Evolutionary conservation across 2,113 vertebrate genomes (phyloP), one percentile per base, ranked within the genome.

Genomic region (rat (Rattus norvegicus)): DNA sequence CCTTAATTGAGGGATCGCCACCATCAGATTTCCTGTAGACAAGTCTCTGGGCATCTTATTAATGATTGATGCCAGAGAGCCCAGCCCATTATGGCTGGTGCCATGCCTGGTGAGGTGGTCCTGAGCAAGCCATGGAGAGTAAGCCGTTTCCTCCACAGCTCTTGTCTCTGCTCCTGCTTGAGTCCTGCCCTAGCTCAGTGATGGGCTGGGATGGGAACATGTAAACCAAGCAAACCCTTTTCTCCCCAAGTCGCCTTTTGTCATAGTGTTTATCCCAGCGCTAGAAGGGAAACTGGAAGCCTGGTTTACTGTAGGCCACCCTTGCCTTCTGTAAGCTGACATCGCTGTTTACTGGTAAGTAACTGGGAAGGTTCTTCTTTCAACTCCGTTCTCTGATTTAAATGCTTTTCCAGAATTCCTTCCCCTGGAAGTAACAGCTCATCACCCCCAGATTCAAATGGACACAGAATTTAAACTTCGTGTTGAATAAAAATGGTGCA

Each of bases 401-500:
- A 94, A 89, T 89, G 30, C 52, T 73, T 95, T 96, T 81, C 69
- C 19, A 43, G 77, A 14, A 86, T 80, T 86, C 28, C n/a, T 39
- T 86, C 72, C 56, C 70, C 28, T 75, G 65, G 86, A 92, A 97
- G 88, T 76, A 95, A 76, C n/a, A 72, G 22, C 19, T 90, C 17
- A 73, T 89, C 61, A 20, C 43, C 73, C 36, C 88, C 65, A 93
- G 77, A 91, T 97, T 94, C 88, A 84, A 96, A 96, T 90, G 65
- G 96, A 70, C 65, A 75, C 33, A 95, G 77, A 88, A 75, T 84
- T 97, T 88, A 96, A 97, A 93, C 87, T 93, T 94, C 10, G 54
- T 79, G 73, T 20, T 95, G 17, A 36, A 91, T 98, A 96, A 97
- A 97, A 97, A 16, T 88, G 52, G 30, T 93, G 91, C 93, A 59